These are phyloP conservation scores for Hipparchia sbordonii DNA, from an alignment of 2,888 invertebrate species.

Conservation along the genomic window DNA sequence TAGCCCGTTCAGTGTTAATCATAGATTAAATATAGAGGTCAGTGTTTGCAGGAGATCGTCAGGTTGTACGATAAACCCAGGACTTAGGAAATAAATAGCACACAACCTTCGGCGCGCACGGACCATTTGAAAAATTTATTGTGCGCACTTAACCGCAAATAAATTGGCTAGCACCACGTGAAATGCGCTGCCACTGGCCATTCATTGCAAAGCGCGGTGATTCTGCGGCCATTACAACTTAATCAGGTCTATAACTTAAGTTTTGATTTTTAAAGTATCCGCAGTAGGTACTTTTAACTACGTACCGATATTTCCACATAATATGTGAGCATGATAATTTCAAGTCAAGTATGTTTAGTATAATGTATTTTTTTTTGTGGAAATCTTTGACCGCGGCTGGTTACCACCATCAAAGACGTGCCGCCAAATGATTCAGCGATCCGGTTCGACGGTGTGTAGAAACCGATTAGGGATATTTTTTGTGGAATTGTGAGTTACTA, in stretches of 20 bases:
- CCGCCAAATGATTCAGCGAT: no score
- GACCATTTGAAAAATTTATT: conserved; percentile 81
- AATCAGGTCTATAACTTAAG: conserved; percentile 35
- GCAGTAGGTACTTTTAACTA: background rate
- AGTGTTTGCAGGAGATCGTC: conserved; percentile 32
- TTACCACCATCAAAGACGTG: no score
- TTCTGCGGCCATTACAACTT: conserved; percentile 48
- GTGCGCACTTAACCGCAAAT: conserved; percentile 81
- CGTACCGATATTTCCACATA: no score
- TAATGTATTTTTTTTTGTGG: no score
- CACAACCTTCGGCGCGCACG: conserved; percentile 75
- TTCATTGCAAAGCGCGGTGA: conserved; percentile 53
- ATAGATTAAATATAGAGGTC: no score
- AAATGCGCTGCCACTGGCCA: conserved; percentile 57
- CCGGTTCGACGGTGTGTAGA: no score
- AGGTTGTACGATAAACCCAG: conserved; percentile 44
- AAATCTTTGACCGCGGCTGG: no score
- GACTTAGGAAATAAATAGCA: conserved; percentile 74
- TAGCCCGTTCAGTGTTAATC: no score
- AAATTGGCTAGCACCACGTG: conserved; percentile 75
- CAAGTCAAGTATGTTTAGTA: no score
- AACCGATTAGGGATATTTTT: no score
- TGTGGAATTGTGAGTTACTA: no score
- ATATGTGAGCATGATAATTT: no score
- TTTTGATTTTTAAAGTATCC: conserved; percentile 6